These are phyloP conservation scores for Drosophila dives DNA, from an alignment of 2,888 invertebrate genomes.

Conservation along the genomic window DNA sequence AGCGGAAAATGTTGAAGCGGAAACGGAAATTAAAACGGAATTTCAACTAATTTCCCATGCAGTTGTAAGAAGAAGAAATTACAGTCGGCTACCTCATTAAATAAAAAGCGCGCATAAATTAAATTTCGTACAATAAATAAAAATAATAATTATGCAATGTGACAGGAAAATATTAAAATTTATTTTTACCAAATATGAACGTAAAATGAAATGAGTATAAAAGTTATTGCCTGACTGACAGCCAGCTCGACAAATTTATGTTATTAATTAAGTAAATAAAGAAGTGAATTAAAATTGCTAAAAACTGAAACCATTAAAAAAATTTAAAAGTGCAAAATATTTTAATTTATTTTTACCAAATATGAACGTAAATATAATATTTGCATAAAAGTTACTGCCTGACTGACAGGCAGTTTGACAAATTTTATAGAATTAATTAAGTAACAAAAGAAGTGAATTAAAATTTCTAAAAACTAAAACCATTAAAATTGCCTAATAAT, in stretches of 20 bases:
- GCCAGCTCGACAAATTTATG: neutral
- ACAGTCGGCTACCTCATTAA: constrained; percentile 20
- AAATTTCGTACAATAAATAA: neutral
- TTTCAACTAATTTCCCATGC: constrained; percentile 66
- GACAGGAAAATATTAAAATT: neutral
- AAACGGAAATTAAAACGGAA: constrained; percentile 77
- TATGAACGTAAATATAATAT: no score
- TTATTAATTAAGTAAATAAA: neutral
- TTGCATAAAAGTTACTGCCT: no score
- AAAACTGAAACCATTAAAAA: no score
- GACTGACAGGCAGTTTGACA: no score
- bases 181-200: neutral
- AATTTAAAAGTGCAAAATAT: no score
- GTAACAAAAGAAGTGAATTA: neutral
- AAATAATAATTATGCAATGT: constrained; percentile 9
- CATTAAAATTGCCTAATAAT: neutral
- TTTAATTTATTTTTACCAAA: no score
- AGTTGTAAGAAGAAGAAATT: constrained; percentile 21
- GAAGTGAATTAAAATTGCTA: neutral
- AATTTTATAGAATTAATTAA: neutral
- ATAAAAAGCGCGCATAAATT: constrained; percentile 28
- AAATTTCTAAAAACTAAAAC: neutral
- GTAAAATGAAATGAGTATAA: neutral
- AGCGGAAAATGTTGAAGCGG: constrained; percentile 77
- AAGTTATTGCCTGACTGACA: neutral